Conservation (phyloP, 2,888 invertebrate species). For the Drosophila greeni region DNA sequence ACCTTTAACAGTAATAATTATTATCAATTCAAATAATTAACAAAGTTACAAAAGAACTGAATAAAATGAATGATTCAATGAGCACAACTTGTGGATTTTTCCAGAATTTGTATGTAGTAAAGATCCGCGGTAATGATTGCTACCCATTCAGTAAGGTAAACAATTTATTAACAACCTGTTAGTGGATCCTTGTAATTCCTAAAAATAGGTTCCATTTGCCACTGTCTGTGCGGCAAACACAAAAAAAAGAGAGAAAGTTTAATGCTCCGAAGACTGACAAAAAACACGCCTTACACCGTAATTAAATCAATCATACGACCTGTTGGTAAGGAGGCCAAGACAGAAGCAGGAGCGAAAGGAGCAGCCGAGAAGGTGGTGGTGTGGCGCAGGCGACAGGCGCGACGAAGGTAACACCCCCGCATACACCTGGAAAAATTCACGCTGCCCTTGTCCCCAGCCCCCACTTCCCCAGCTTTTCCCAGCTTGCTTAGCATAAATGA, state of each 20-base stretch:
- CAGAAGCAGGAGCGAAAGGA: conserved; percentile 45
- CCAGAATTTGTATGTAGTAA: background rate
- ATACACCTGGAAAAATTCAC: conserved; percentile 63
- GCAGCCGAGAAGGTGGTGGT: conserved; percentile 34
- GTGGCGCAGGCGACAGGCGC: conserved; percentile 37
- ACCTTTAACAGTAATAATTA: background rate
- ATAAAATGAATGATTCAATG: background rate
- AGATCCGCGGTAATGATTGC: no score
- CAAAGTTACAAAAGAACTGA: background rate
- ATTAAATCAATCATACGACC: conserved; percentile 71
- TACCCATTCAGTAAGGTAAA: conserved; percentile 2
- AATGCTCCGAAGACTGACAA: conserved; percentile 30
- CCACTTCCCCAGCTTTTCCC: background rate
- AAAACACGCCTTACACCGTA: conserved; percentile 57
- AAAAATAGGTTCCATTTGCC: conserved; percentile 8
- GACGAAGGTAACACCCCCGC: conserved; percentile 43
- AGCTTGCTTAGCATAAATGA: conserved; percentile 70
- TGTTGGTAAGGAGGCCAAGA: conserved; percentile 37
- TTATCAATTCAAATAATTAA: background rate
- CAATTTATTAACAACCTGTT: conserved; percentile 9
- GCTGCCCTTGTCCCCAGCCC: conserved; percentile 1
- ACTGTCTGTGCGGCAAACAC: background rate
- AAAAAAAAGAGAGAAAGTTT: conserved; percentile 9
- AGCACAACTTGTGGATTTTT: rapidly evolving
- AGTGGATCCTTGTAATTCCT: conserved; percentile 6